Evolutionary conservation across 2,888 invertebrate species (phyloP).

Genomic region (Yponomeuta evonymella): DNA sequence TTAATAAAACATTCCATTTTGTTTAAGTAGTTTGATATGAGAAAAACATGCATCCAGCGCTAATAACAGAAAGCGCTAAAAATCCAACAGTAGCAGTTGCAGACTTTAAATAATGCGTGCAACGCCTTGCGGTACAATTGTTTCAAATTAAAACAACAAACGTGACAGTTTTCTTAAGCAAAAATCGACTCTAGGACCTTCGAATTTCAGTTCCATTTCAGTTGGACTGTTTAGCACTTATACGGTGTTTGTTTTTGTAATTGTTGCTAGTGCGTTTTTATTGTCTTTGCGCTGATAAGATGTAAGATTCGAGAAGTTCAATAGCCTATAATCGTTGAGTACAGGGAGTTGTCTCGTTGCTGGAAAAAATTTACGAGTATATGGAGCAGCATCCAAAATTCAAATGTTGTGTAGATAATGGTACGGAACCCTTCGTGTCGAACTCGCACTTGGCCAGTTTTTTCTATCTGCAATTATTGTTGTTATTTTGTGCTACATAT

Average conservation of each 20-base stretch:
- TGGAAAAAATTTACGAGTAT: no score
- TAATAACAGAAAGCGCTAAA: background rate
- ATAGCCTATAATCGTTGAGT: slow-evolving; percentile 14
- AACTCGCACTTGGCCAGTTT: no score
- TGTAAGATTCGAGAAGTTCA: slow-evolving; percentile 17
- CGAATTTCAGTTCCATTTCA: background rate
- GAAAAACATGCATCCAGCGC: no score
- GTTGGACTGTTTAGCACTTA: background rate
- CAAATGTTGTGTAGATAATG: no score
- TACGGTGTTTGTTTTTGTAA: slow-evolving; percentile 12
- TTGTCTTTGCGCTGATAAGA: slow-evolving; percentile 19
- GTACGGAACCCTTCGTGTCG: no score
- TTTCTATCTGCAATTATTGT: no score
- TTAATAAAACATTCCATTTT: no score
- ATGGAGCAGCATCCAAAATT: no score
- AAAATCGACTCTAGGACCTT: slow-evolving; percentile 2
- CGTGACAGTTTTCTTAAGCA: background rate
- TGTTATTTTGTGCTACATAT: no score
- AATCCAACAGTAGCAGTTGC: background rate
- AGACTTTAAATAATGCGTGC: background rate
- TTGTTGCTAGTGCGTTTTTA: slow-evolving; percentile 19
- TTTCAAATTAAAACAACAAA: background rate
- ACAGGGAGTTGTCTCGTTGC: no score
- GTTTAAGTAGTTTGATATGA: no score
- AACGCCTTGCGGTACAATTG: background rate